Evolutionary conservation across 1,140 invertebrate species (phyloP).

Genomic region (Amyelois transitella): DNA sequence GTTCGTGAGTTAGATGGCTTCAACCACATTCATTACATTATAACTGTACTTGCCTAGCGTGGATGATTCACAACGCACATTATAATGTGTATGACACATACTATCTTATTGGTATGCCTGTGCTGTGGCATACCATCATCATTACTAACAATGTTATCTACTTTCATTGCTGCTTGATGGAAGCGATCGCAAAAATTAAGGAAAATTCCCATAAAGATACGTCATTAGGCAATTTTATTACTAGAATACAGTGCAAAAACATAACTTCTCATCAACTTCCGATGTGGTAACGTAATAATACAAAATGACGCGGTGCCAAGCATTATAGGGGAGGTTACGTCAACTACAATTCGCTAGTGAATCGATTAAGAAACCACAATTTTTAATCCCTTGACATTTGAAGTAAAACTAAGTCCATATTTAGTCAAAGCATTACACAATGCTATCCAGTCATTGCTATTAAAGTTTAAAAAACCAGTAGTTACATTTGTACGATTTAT

Average conservation of each 20-base stretch:
- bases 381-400: not conserved
- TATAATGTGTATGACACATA: not conserved
- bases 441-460: not conserved
- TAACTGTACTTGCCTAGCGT: not conserved
- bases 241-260: not conserved
- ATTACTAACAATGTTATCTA: not conserved
- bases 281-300: not conserved
- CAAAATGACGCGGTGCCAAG: not conserved
- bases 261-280: not conserved
- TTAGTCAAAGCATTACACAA: not conserved
- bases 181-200: not conserved
- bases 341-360: not conserved
- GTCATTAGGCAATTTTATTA: not conserved
- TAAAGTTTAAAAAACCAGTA: no score
- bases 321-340: not conserved
- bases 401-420: not conserved
- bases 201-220: not conserved
- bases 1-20: no score
- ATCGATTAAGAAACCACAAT: not conserved
- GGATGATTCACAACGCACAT: not conserved
- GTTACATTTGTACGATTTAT: no score
- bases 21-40: no score
- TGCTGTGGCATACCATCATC: not conserved
- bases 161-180: not conserved
- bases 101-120: not conserved